phyloP scores from a whole-genome alignment of 2,113 vertebrate genomes.

The Podarcis cretensis region DNA sequence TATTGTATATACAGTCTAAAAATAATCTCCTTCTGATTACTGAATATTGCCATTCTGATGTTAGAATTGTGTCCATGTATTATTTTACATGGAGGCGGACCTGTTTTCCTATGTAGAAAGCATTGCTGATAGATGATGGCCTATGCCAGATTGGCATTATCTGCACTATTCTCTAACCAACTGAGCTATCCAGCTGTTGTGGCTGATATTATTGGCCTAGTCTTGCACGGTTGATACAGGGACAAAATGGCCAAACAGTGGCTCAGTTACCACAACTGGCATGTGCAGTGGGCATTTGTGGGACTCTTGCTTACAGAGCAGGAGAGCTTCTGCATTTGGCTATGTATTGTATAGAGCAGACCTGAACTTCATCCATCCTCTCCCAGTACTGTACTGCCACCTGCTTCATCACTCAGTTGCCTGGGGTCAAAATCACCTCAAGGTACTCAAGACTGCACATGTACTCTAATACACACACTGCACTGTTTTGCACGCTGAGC shows the following conservation, averaged over 20 bases:
- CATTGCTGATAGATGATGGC: background rate
- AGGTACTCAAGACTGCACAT: background rate
- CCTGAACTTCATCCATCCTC: background rate
- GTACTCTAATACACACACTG: no score
- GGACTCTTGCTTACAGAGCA: no score
- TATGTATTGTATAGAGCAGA: background rate
- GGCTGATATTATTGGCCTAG: no score
- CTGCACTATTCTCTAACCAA: background rate
- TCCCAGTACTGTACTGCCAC: background rate
- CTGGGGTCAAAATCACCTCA: background rate
- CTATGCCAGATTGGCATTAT: background rate
- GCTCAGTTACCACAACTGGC: background rate
- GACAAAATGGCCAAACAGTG: background rate
- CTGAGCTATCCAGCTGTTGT: no score
- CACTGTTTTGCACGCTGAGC: no score
- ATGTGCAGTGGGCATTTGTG: background rate
- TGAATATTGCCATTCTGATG: background rate
- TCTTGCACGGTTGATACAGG: background rate
- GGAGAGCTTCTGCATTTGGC: background rate
- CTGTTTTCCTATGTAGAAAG: background rate
- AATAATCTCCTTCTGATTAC: no score
- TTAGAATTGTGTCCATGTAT: background rate
- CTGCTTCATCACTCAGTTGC: background rate
- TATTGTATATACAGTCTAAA: no score
- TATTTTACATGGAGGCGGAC: background rate